These are phyloP conservation scores for Diplogasteroides magnus DNA, from an alignment of 1,140 invertebrate species.

Conservation along the genomic window DNA sequence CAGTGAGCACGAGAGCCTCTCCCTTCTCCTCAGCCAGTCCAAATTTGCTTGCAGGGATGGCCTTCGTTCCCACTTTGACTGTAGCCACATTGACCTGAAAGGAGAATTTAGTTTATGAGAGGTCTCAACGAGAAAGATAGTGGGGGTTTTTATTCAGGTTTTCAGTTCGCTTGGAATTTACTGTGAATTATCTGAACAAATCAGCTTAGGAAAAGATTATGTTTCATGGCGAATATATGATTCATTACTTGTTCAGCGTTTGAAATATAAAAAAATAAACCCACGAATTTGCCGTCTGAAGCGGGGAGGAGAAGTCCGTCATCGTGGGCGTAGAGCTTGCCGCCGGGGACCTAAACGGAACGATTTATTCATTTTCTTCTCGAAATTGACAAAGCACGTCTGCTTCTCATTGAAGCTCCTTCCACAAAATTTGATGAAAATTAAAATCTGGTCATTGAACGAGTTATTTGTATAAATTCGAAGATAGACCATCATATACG, in stretches of 20 bases:
- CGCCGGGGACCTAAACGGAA: slow-evolving; percentile 23
- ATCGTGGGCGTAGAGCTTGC: slow-evolving; percentile 68
- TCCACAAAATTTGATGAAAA: too few species aligned
- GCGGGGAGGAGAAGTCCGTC: slow-evolving; percentile 75
- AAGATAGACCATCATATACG: slow-evolving; percentile 24
- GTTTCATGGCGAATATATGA: too few species aligned
- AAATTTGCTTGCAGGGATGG: slow-evolving; percentile 76
- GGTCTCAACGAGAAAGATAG: too few species aligned
- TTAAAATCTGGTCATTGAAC: slow-evolving; percentile 28
- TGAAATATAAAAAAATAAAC: slow-evolving; percentile 35
- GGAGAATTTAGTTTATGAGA: too few species aligned
- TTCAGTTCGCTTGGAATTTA: too few species aligned
- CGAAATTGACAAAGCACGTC: too few species aligned
- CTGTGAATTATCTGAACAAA: too few species aligned
- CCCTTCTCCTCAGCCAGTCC: slow-evolving; percentile 63
- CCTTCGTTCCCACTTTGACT: slow-evolving; percentile 67
- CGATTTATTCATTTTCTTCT: background rate
- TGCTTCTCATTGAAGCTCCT: too few species aligned
- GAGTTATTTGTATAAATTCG: too few species aligned
- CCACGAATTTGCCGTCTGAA: slow-evolving; percentile 70
- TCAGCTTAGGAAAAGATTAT: too few species aligned
- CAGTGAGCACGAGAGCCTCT: slow-evolving; percentile 67
- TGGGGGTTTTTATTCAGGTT: too few species aligned
- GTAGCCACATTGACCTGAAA: slow-evolving; percentile 67
- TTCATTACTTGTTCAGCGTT: too few species aligned